Evolutionary conservation across 2,797 vertebrate genomes (phyloP), one percentile per base, ranked within the genome.

Genomic region (Liasis olivaceus): DNA sequence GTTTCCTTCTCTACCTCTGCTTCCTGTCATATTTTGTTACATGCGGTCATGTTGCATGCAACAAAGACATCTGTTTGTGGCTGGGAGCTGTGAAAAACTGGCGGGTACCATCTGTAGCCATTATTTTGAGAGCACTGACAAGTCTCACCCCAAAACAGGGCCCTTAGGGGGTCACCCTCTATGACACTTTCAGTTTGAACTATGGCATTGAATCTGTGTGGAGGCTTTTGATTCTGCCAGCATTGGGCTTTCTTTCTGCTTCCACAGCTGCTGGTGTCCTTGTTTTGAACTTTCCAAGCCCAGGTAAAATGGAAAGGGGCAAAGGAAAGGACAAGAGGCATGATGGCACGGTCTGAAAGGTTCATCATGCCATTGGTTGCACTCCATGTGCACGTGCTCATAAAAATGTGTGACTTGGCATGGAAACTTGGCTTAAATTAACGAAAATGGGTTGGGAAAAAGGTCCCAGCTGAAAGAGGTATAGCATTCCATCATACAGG

Each of bases 11-110:
- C 17, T 31, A 95, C 96, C 96, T 97, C 96, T 97, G 95, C 95
- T 96, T 96, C 94, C 96, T 97, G 96, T 96, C 97, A 96, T 95
- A 95, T 97, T 96, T 95, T 95, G 96, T 96, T 96, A 94, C 96
- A 95, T 0, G 93, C 87, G 93, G 96, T 95, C 96, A 95, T 96
- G 96, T 95, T 95, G 96, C 95, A 92, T 95, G 95, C 96, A 96
- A 97, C 96, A 96, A 96, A 97, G 96, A 97, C 96, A 97, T 97
- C 97, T 97, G 96, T 92, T 96, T 95, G 96, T 96, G 95, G 96
- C 95, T 93, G 95, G 95, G 95, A 97, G 94, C 96, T 96, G 96
- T 95, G 96, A 97, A 97, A 96, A 97, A 59, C 94, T 95, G 96
- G 96, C 91, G 94, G 86, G 94, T 95, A 94, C 96, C 96, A 97